Conservation (phyloP, 2,888 invertebrate genomes). For the Patella caerulea region DNA sequence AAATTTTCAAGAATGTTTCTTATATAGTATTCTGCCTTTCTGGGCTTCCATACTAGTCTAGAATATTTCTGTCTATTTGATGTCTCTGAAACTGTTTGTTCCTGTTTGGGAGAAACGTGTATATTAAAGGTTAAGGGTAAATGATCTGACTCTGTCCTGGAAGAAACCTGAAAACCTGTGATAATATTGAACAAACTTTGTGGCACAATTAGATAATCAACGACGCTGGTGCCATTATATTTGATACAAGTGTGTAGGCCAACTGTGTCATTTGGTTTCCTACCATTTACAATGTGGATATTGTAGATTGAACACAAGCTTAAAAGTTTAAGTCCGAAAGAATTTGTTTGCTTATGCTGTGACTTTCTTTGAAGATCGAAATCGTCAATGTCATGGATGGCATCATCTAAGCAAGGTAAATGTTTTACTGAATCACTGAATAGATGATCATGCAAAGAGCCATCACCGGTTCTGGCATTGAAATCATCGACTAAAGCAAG, state of each 20-base stretch:
- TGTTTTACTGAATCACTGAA: background rate
- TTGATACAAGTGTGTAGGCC: background rate
- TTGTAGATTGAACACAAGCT: background rate
- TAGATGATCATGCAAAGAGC: background rate
- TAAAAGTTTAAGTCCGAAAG: background rate
- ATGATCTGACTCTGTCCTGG: background rate
- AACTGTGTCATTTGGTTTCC: background rate
- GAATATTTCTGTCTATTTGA: no score
- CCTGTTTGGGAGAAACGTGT: background rate
- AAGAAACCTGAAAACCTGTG: background rate
- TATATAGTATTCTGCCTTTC: background rate
- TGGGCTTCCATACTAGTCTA: background rate
- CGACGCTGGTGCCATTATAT: background rate
- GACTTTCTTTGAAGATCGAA: background rate
- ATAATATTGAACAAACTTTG: background rate
- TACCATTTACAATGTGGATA: background rate
- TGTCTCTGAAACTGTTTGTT: background rate
- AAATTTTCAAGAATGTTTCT: background rate
- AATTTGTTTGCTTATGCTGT: background rate
- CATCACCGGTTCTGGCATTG: background rate
- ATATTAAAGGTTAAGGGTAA: background rate
- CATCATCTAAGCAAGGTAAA: background rate
- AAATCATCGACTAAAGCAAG: background rate
- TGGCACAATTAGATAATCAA: background rate
- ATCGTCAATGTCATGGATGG: background rate